phyloP scores from a whole-genome alignment of 2,113 vertebrate species.

The Vimba vimba region DNA sequence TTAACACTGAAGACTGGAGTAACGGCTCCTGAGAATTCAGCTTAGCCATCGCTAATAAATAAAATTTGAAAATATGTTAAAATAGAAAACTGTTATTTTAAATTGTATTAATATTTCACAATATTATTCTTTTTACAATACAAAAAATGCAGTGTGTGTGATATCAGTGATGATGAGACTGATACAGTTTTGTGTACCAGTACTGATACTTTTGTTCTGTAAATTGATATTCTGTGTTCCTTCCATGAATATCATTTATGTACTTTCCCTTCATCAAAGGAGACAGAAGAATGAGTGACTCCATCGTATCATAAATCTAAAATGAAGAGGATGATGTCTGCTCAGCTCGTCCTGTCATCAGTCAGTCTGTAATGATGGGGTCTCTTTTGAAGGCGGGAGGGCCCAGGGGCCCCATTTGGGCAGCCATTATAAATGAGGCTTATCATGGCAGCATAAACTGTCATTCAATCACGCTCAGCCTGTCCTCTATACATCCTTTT shows the following conservation, averaged over 20 bases:
- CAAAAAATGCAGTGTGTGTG: no score
- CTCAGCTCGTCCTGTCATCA: constrained; percentile 27
- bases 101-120: neutral
- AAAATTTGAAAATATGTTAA: no score
- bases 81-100: neutral
- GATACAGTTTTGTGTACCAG: neutral
- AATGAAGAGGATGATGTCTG: constrained; percentile 43
- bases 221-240: constrained; percentile 6
- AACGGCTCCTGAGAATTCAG: no score
- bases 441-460: constrained; percentile 40
- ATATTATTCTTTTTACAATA: no score
- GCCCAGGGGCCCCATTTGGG: constrained; percentile 28
- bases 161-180: neutral
- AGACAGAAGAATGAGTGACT: constrained; percentile 9
- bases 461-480: constrained; percentile 39
- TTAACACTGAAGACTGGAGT: no score
- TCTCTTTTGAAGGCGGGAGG: constrained; percentile 21
- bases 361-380: constrained; percentile 47
- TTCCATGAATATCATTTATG: constrained; percentile 21
- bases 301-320: constrained; percentile 33
- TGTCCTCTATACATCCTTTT: constrained; percentile 43
- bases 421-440: constrained; percentile 39
- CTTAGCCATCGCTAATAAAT: no score
- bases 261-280: constrained; percentile 35
- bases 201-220: constrained; percentile 4